Evolutionary conservation across 1,140 invertebrate species (phyloP), one percentile per base, ranked within the genome.

Genomic region (Charaxes varanes): DNA sequence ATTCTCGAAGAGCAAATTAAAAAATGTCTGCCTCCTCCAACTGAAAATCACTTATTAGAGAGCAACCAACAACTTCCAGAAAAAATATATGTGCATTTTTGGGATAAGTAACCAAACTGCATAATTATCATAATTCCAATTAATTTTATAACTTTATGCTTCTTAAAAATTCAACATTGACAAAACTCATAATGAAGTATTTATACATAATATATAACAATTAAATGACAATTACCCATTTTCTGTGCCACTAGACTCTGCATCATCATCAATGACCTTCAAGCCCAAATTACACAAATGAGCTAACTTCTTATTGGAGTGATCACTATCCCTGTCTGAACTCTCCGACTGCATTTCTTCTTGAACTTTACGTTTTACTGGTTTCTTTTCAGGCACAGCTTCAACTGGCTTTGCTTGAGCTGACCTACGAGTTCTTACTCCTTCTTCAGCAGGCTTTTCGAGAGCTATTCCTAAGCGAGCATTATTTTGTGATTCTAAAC

Each of bases 401-500:
- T 31, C 28, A 14, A 31, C 24, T 15, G 21, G 44, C 15, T 46
- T 60, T 2, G 51, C 38, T 30, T 66, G 53, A 12, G 62, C 59
- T 6, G 79, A 72, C 8, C 76, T 33, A 8, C 78, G 50, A 6
- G 76, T 79, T 37, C 58, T 50, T 0, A 80, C 65, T 22, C 76
- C 70, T 13, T 68, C 70, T 15, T 79, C 79, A 3, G 22, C 14
- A 30, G 52, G 26, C 41, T 71, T 79, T 11, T 86, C 80, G 17
- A 50, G 24, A 21, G 62, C 51, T 37, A 71, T 54, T 7, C 67
- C 73, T 5, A 78, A 49, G 1, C 86, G 68, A 4, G 82, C 83
- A 51, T 86, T 87, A 45, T 86, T 86, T 55, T 87, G 86, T 10
- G 85, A 84, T 42, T 88, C 87, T 8, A 87, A 69, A 23, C 86